Evolutionary conservation across 2,113 vertebrate genomes (phyloP).

Genomic region (Sphyrna mokarran): DNA sequence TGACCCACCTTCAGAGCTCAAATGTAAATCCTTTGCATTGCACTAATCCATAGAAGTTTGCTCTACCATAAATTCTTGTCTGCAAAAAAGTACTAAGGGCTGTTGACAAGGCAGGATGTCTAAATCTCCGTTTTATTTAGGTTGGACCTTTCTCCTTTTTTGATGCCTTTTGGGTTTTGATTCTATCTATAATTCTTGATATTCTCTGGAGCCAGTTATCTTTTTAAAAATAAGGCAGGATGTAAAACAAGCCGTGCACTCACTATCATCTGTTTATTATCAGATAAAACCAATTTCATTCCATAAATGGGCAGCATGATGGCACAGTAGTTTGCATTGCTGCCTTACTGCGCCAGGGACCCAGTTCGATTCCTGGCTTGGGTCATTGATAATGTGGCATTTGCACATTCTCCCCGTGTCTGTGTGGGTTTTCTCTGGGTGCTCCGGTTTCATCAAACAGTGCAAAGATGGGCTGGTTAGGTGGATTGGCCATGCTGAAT

Average conservation of each 20-base stretch:
- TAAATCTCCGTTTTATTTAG: neutral
- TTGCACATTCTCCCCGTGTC: too few species aligned
- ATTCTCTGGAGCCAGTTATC: neutral
- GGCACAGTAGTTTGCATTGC: too few species aligned
- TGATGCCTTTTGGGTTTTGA: neutral
- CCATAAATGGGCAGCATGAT: neutral
- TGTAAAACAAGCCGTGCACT: neutral
- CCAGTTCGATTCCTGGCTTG: too few species aligned
- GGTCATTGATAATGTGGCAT: too few species aligned
- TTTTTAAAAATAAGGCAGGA: neutral
- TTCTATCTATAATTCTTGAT: neutral
- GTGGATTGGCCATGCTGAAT: too few species aligned
- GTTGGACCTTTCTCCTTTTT: neutral
- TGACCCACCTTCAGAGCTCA: neutral
- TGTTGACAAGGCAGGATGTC: neutral
- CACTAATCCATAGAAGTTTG: neutral
- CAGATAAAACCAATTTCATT: neutral
- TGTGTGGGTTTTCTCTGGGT: too few species aligned
- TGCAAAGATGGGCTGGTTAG: too few species aligned
- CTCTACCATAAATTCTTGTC: neutral
- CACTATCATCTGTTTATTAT: neutral
- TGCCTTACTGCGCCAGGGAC: too few species aligned
- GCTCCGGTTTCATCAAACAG: too few species aligned
- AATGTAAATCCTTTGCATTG: neutral
- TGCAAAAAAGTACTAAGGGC: too few species aligned